phyloP scores from a whole-genome alignment of 1,140 invertebrate genomes.

The Drosophila tropicalis region DNA sequence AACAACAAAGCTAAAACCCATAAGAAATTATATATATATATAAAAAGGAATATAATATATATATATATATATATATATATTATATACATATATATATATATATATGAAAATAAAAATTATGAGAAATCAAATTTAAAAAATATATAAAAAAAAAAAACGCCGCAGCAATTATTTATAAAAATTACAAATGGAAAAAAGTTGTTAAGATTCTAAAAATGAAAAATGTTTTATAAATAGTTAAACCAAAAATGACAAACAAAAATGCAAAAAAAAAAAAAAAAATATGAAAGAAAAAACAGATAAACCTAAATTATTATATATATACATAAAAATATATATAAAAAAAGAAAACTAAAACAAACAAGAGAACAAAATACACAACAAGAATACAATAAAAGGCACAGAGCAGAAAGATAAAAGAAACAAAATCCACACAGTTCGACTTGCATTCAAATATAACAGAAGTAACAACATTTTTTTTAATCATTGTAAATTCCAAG shows the following conservation, averaged over 20 bases:
- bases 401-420: slow-evolving; percentile 36
- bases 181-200: slow-evolving; percentile 62
- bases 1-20: slow-evolving; percentile 51
- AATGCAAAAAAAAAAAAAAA: slow-evolving; percentile 32
- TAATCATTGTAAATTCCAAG: slow-evolving; percentile 53
- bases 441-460: slow-evolving; percentile 51
- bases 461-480: slow-evolving; percentile 34
- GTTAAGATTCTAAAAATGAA: slow-evolving; percentile 83
- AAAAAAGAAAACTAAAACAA: slow-evolving; percentile 35
- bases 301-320: slow-evolving; percentile 72
- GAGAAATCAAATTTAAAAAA: slow-evolving; percentile 48
- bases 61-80: slow-evolving; percentile 54
- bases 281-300: slow-evolving; percentile 30
- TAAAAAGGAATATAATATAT: slow-evolving; percentile 33
- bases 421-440: slow-evolving; percentile 50
- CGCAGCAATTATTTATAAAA: slow-evolving; percentile 60
- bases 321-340: slow-evolving; percentile 62
- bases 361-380: slow-evolving; percentile 16
- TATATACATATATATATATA: slow-evolving; percentile 48
- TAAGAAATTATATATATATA: slow-evolving; percentile 27
- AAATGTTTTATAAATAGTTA: slow-evolving; percentile 83
- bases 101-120: slow-evolving; percentile 40
- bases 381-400: slow-evolving; percentile 43
- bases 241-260: slow-evolving; percentile 40
- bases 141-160: slow-evolving; percentile 44